Evolutionary conservation across 2,797 vertebrate species (phyloP), one percentile per base, ranked within the genome.

Genomic region (Nannoperca obscura): DNA sequence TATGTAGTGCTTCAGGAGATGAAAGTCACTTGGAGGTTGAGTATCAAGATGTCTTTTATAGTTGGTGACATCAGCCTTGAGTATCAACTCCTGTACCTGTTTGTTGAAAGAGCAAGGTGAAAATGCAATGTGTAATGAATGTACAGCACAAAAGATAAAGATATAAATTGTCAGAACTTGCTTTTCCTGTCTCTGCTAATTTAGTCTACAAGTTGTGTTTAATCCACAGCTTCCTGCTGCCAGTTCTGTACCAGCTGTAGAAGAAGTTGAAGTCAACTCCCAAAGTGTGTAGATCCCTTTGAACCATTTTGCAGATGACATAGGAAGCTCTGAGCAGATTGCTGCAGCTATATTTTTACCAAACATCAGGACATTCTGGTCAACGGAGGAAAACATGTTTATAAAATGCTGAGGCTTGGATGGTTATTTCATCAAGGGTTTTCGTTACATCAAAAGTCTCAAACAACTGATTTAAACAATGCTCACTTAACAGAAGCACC

Each of bases 1-100:
- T n/a, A 19, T 24, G 68, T 52, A 67, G 53, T 55, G 46, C 82
- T 83, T 80, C 72, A 76, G 68, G 50, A 70, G 69, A 85, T 82
- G 58, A 84, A 76, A 71, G 44, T 71, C 47, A 72, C 32, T 70
- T 44, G 44, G 50, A 63, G 34, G 22, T 68, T 38, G 27, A 80
- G 22, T 64, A 77, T 55, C 15, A 66, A 62, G 52, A 71, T 52
- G 69, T 65, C 72, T 59, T 44, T 76, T 81, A 79, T 42, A 75
- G 57, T 47, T 58, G 44, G 57, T 14, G 13, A 74, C 17, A 46
- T 9, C 0, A 7, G 61, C 36, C 47, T 69, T 57, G 44, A 71
- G 44, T 54, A 30, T 68, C 27, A 63, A 59, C 63, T 63, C 69
- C 19, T 17, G 27, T 60, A 7, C 14, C 46, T 13, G 5, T 62